These are phyloP conservation scores for Leucoraja ocellata DNA, from an alignment of 2,797 vertebrate genomes.

Conservation along the genomic window DNA sequence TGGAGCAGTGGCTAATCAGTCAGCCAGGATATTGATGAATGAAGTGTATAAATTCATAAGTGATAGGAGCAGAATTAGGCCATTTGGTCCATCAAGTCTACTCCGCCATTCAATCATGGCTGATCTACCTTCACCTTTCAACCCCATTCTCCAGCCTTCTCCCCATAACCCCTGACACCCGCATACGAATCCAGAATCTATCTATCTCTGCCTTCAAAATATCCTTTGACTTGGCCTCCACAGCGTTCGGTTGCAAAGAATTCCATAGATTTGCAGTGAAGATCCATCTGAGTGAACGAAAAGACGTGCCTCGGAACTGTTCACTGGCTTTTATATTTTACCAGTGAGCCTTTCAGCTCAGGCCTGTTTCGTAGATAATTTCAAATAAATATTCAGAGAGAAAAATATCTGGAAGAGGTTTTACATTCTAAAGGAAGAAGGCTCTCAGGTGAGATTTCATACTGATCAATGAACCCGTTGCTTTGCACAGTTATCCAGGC, in stretches of 20 bases:
- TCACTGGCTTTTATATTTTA: background rate
- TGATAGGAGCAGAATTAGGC: too few species aligned
- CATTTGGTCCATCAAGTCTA: too few species aligned
- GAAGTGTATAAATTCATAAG: too few species aligned
- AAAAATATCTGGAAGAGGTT: background rate
- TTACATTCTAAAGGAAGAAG: background rate
- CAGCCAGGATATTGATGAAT: background rate
- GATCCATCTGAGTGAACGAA: background rate
- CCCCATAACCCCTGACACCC: too few species aligned
- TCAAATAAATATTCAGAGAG: background rate
- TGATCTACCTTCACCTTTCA: too few species aligned
- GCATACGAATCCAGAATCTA: too few species aligned
- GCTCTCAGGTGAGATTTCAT: background rate
- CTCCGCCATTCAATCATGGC: too few species aligned
- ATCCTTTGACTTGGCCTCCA: too few species aligned
- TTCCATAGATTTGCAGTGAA: too few species aligned
- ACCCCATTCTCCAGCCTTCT: too few species aligned
- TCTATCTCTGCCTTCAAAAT: too few species aligned
- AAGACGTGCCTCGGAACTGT: background rate
- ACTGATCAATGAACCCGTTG: background rate
- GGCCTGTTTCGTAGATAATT: background rate
- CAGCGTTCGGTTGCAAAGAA: too few species aligned
- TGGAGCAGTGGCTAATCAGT: background rate
- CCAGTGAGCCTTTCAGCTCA: background rate
- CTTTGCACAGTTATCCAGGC: background rate